phyloP scores from a whole-genome alignment of 2,888 invertebrate species.

The Noctua comes region DNA sequence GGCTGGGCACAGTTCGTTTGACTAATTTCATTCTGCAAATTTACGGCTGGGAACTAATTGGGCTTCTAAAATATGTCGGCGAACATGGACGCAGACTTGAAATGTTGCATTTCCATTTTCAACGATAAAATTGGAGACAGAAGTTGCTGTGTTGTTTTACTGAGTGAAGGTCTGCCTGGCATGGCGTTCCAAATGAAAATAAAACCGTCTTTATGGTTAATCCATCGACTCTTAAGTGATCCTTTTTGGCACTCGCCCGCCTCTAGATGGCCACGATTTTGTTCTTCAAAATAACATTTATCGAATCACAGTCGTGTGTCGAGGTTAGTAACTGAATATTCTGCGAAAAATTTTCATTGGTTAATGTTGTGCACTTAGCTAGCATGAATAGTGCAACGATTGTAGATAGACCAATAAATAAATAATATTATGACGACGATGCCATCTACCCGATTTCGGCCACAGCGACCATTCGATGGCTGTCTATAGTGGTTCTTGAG shows the following conservation, averaged over 20 bases:
- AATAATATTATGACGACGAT: too few relatives aligned
- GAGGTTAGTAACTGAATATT: background rate
- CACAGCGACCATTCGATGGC: background rate
- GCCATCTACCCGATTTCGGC: background rate
- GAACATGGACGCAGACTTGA: slow-evolving; percentile 4
- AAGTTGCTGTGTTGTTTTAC: background rate
- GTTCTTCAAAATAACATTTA: background rate
- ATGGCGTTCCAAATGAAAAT: background rate
- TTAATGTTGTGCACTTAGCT: background rate
- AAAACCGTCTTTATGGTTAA: background rate
- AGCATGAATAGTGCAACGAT: background rate
- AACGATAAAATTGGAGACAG: background rate
- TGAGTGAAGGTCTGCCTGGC: too few relatives aligned
- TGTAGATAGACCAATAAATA: background rate
- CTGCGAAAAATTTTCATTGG: background rate
- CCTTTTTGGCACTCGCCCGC: background rate
- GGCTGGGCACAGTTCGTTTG: slow-evolving; percentile 9
- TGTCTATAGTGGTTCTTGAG: background rate
- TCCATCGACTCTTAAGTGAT: slow-evolving; percentile 1
- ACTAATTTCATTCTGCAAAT: slow-evolving; percentile 32
- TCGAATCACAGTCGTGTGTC: background rate
- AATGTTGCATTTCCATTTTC: background rate
- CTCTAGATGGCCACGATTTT: slow-evolving; percentile 2
- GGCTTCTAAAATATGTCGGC: slow-evolving; percentile 10
- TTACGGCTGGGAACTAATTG: slow-evolving; percentile 41